Evolutionary conservation across 2,113 vertebrate genomes (phyloP), one percentile per base, ranked within the genome.

Genomic region (Scortum barcoo): DNA sequence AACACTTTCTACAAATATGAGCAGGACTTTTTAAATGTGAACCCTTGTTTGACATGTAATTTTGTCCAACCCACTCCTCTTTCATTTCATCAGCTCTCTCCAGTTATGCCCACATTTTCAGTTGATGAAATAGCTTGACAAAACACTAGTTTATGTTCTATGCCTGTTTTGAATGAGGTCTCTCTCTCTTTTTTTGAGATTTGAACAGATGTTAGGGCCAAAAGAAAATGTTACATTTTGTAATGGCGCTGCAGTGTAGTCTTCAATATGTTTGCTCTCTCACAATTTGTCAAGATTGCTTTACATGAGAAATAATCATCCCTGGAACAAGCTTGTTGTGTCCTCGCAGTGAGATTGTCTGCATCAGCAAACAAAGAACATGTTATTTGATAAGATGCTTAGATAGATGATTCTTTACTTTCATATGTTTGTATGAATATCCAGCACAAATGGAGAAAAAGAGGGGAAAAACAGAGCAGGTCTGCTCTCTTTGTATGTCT

Each of bases 21-120:
- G 89, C 92, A 90, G 93, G 93, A 94, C 93, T 95, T 95, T 95
- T 93, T 92, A 94, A 95, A 95, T 71, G 93, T 93, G 93, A 92
- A 95, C 94, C 94, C 94, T 95, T 94, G 92, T 95, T 92, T 95
- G 95, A 95, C 94, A 94, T 93, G 91, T 95, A 94, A 95, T 95
- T 95, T 95, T 91, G 94, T 95, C 93, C 95, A 94, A 88, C 95
- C 95, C 95, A 95, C 95, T 96, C 95, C 92, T 94, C 92, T 93
- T 93, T 93, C 87, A 94, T 95, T 94, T 91, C 93, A 93, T 94
- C 94, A 94, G 93, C 91, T 90, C 92, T 89, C 91, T 89, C 87
- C 86, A 93, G 94, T 92, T 87, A 87, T 85, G 85, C 88, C 90
- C 88, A 89, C 87, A 92, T 93, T 93, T 92, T 89, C 91, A 83